Conservation (phyloP, 2,888 invertebrate species). For the Lithophane socia region DNA sequence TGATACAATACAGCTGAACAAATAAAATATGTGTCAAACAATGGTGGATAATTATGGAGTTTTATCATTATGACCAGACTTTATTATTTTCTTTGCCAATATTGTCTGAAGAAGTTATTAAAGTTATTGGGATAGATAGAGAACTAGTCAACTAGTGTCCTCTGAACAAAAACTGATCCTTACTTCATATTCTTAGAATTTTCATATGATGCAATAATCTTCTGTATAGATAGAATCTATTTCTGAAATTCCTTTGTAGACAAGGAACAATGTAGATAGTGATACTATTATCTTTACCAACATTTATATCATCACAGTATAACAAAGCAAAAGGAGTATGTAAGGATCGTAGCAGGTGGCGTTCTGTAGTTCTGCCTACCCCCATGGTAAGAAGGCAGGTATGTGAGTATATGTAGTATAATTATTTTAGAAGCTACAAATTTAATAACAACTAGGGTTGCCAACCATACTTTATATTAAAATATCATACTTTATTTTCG, state of each 20-base stretch:
- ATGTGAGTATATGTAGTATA: too few species aligned
- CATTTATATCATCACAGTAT: neutral
- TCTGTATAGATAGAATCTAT: neutral
- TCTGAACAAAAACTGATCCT: neutral
- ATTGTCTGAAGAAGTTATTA: neutral
- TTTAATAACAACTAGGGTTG: neutral
- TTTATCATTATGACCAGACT: neutral
- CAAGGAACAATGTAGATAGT: neutral
- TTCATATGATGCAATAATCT: too few species aligned
- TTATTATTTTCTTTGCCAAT: neutral
- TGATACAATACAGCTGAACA: conserved; percentile 42
- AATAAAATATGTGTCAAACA: conserved; percentile 23
- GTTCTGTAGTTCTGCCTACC: too few species aligned
- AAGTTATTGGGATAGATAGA: neutral
- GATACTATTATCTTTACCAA: neutral
- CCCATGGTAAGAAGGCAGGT: neutral
- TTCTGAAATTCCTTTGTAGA: neutral
- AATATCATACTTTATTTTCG: too few species aligned
- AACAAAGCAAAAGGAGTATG: neutral
- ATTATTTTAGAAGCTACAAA: neutral
- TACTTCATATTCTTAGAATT: neutral
- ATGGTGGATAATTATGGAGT: conserved; percentile 24
- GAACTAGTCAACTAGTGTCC: neutral
- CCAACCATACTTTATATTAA: too few species aligned
- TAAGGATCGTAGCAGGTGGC: neutral